Base-by-base conservation (phyloP, 2,888 invertebrate genomes). In the Iselma pallidipennis region DNA sequence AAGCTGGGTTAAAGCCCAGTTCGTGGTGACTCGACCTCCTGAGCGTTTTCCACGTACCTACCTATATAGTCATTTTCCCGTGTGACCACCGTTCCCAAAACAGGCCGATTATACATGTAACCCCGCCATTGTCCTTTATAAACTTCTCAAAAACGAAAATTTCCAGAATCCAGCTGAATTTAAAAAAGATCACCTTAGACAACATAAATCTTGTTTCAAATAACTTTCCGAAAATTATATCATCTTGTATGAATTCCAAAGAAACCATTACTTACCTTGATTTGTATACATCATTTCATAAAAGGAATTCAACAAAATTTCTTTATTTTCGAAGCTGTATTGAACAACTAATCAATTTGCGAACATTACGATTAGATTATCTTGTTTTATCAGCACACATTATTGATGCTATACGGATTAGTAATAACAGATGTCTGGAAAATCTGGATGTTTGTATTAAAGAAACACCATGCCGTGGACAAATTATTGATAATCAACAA, bases 251-350 rank as follows among this genome's bases (percentile, higher is more conserved):
- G 57, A 73, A 76, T 49, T 81, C 79, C 6, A 77, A 78, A 16
- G 66, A 78, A 2, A 74, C 75, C 4, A 70, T 84, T n/a, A 72
- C 71, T 10, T 76, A 75, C 57, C 72, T 84, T 21, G 82, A 84
- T 63, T 75, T 84, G 5, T 78, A 81, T 5, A 82, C 82, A 59
- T 82, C 83, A 55, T 83, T 82, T 56, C 82, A 82, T 65, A 82
- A 80, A 77, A 81, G 82, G 61, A 69, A 71, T 19, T 68, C 71
- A 16, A 76, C 70, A 31, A 69, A 73, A 12, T 66, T 71, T 4
- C 61, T 67, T 7, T 66, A 73, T 55, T 73, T 78, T 68, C 65
- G 69, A 23, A 66, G 66, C 52, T 74, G 72, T 49, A 70, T 84
- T 9, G 79, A 81, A 45, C 80, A 81, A 56, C 74, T 84, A 49